A percentile compares a stretch with the other conserved stretches of the same genome.
Conservation (phyloP, 2,113 vertebrate genomes). For the Paradoxurus hermaphroditus region DNA sequence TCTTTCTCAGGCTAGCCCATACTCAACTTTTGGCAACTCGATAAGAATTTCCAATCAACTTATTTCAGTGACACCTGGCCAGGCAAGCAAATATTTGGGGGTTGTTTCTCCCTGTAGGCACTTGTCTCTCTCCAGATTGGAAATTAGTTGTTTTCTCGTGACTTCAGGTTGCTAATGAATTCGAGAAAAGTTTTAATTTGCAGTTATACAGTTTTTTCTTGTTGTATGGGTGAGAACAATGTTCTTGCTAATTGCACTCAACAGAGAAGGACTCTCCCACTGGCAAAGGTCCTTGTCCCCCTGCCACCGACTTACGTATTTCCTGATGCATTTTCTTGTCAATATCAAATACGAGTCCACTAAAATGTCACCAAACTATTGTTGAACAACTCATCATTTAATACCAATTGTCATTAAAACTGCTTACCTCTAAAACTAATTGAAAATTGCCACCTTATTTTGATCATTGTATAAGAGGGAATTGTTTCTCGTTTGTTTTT, state of each 20-base stretch:
- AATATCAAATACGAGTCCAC: neutral
- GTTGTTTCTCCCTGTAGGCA: neutral
- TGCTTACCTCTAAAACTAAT: neutral
- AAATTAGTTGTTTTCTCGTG: neutral
- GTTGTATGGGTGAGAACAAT: neutral
- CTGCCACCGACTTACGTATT: fast-evolving
- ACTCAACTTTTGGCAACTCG: neutral
- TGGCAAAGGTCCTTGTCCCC: fast-evolving
- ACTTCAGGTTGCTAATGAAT: neutral
- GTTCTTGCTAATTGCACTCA: neutral
- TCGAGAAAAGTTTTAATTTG: neutral
- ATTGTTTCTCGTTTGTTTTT: neutral
- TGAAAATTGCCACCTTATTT: neutral
- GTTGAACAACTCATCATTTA: neutral
- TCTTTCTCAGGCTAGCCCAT: neutral
- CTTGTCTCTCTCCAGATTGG: neutral
- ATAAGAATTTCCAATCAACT: neutral
- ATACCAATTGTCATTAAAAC: neutral
- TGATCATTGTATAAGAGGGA: neutral
- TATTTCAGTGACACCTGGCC: neutral
- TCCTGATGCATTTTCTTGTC: neutral
- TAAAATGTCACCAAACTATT: neutral
- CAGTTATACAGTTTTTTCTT: neutral
- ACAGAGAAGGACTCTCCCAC: neutral
- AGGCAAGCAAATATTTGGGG: neutral